Base-by-base conservation (phyloP, 2,797 vertebrate species). In the Pygocentrus nattereri region DNA sequence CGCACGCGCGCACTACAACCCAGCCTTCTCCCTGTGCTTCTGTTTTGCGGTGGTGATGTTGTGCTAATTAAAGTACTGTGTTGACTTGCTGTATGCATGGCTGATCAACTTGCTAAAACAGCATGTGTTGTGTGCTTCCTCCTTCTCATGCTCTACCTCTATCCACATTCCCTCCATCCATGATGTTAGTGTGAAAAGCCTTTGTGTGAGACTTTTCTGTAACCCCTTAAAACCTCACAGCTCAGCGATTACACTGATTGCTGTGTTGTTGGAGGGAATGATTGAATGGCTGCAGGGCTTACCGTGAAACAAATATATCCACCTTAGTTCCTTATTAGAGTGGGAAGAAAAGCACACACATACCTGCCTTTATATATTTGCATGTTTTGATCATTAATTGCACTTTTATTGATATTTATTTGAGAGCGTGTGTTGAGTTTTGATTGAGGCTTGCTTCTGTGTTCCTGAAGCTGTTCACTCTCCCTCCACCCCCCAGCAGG, bases 171-270 rank as follows among this genome's bases (percentile, higher is more conserved):
- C 44, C 64, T 12, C 27, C 56, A n/a, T 62, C 68, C 41, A 31
- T 72, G 38, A 75, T 77, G 79, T 82, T 67, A 79, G 68, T 71
- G 70, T 78, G 19, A 50, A n/a, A 44, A 74, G 47, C 78, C 41
- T 50, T 82, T 81, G 81, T 52, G 25, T 59, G 59, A 34, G 59
- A 50, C 49, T 44, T 70, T 70, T 71, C 49, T 83, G 64, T 62
- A 79, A 86, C 86, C 74, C 85, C 83, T 71, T 56, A 38, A 44
- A 52, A 61, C 81, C 80, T 80, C 31, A 76, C 74, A 80, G 76
- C 67, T 78, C 72, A 52, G 30, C 16, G 41, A 74, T 74, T 74
- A 58, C 54, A 47, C 58, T 82, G 81, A 83, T 73, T 75, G 18
- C 65, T 49, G 31, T 56, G 78, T 77, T 68, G 50, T 65, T 67